Evolutionary conservation across 2,113 vertebrate species (phyloP).

Genomic region (Xenopus borealis): DNA sequence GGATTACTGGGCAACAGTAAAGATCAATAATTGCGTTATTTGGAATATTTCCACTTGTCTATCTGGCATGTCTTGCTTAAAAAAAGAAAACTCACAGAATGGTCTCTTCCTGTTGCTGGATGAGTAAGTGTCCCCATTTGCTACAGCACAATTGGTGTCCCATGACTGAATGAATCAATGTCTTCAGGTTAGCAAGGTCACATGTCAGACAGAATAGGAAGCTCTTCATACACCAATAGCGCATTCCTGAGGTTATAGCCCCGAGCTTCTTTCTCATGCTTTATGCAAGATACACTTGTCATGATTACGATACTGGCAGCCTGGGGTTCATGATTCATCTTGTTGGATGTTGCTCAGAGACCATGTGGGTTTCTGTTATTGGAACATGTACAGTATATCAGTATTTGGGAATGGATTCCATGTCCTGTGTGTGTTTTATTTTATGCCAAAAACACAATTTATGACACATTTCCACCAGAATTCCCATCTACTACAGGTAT

Average conservation of each 20-base stretch:
- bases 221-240: conserved; percentile 53
- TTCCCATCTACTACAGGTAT: too few relatives aligned
- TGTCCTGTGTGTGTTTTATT: too few relatives aligned
- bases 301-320: not conserved
- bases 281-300: not conserved
- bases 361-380: too few relatives aligned
- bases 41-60: too few relatives aligned
- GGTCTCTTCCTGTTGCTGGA: conserved; percentile 59
- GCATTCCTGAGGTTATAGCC: conserved; percentile 41
- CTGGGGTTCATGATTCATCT: not conserved
- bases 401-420: too few relatives aligned
- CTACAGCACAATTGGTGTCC: conserved; percentile 53
- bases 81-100: conserved; percentile 57
- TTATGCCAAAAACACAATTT: too few relatives aligned
- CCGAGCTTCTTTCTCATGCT: not conserved
- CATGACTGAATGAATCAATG: conserved; percentile 69
- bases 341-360: too few relatives aligned
- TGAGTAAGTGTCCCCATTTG: conserved; percentile 59
- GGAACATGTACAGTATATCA: too few relatives aligned
- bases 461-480: too few relatives aligned
- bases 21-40: too few relatives aligned
- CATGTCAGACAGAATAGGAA: conserved; percentile 62
- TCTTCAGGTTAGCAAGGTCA: conserved; percentile 64
- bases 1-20: too few relatives aligned
- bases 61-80: too few relatives aligned